Evolutionary conservation across 1,140 invertebrate genomes (phyloP), one percentile per base, ranked within the genome.

Genomic region (Drosophila teissieri): DNA sequence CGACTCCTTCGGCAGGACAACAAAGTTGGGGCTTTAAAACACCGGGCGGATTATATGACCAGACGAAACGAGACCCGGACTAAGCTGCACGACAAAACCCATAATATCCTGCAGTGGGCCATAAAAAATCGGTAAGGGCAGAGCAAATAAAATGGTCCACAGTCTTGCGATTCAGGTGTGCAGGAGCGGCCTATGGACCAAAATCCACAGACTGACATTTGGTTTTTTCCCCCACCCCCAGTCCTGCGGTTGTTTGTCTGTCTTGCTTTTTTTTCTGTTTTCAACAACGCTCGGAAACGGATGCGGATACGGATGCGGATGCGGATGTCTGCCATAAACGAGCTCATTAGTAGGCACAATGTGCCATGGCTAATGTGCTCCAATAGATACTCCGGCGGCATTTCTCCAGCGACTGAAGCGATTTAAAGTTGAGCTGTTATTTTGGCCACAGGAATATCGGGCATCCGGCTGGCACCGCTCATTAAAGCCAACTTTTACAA

Each of bases 321-420:
- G 74, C 81, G 77, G 76, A 84, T 84, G 76, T 84, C 80, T 77
- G 63, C 73, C 73, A 77, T 77, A 77, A 77, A 77, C 80, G 65
- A 64, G 60, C 81, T 84, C 81, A 84, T 84, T 80, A 84, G 81
- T 84, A 80, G 68, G 81, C 77, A 80, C 63, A 84, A 77, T 77
- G 80, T 77, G 62, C 57, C 62, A 46, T 84, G 37, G 51, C 62
- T 76, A 67, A 84, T 78, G 57, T 70, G 64, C 75, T 62, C 45
- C 49, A 45, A 56, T 58, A 61, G 53, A 60, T 52, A 57, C 45
- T 67, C 49, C 22, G 37, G 53, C 10, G 72, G 60, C 53, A 75
- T 76, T 67, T 40, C 62, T 53, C 42, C 48, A 51, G 62, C 58
- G 40, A 49, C 53, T 72, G 1, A 19, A 19, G 19, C 7, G 60